Base-by-base conservation (phyloP, 2,113 vertebrate species). In the Chionodraco myersi region DNA sequence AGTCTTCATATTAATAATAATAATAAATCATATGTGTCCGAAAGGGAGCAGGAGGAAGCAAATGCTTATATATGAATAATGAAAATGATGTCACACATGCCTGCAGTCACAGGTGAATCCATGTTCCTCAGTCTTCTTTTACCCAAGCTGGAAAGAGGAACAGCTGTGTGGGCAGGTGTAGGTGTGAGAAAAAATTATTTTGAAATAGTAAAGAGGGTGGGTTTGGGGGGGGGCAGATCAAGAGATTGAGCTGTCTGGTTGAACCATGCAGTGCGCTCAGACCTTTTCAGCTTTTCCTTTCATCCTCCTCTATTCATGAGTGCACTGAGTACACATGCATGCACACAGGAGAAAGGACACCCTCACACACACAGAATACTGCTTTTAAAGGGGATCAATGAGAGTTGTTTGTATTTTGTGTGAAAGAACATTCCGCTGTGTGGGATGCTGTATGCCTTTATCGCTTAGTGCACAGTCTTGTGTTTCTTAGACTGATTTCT, bases 221-320 rank as follows among this genome's bases (percentile, higher is more conserved):
- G 72, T 69, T 23, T 4, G 63, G 68, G 54, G 44, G 75, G 84
- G 62, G 67, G 64, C 65, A 85, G 85, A 93, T 92, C 86, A 91
- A 90, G 92, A 79, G 89, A 90, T 88, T 61, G 73, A 91, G 83
- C 77, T 80, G 82, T 89, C 85, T 88, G 49, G 79, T 84, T 86
- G 86, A 91, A 89, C 84, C 86, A 73, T 73, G 84, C 62, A 18
- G 87, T 64, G 80, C 52, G 18, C 80, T 84, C 67, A 82, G 86
- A 88, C 84, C 88, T 89, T 92, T 92, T 91, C 84, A 86, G 83
- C 77, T 67, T 88, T 93, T 75, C 87, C 80, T 93, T 93, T 92
- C 79, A 92, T 92, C 87, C 75, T 86, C 75, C 74, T 85, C 90
- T 89, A 77, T 91, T 93, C 90, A 91, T 15, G 62, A 85, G 79